phyloP scores from a whole-genome alignment of 2,888 invertebrate species.

The Pachymerium ferrugineum region DNA sequence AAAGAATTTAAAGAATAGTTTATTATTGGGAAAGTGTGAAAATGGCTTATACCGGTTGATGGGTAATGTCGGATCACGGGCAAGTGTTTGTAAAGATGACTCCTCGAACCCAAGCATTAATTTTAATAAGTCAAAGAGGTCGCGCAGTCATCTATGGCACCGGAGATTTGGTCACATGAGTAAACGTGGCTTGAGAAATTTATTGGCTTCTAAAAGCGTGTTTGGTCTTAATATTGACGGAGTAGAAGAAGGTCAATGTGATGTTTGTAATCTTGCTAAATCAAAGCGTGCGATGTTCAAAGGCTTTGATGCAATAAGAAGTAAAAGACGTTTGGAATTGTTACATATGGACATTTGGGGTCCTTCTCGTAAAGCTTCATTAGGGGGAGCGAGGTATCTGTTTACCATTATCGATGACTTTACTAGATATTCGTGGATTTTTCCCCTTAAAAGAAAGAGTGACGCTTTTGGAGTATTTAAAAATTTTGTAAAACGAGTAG shows the following conservation, averaged over 20 bases:
- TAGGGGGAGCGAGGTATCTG: background rate
- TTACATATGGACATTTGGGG: background rate
- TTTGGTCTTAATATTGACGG: background rate
- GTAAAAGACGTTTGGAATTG: background rate
- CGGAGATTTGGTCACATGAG: too few species aligned
- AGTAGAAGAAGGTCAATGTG: background rate
- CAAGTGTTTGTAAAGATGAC: too few species aligned
- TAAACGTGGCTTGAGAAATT: too few species aligned
- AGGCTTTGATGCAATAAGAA: background rate
- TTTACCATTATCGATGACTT: background rate
- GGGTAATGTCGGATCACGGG: too few species aligned
- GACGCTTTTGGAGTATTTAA: background rate
- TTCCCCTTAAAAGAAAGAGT: background rate
- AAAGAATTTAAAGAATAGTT: too few species aligned
- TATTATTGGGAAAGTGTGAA: too few species aligned
- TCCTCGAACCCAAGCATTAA: too few species aligned
- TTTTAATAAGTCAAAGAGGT: too few species aligned
- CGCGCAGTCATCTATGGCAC: too few species aligned
- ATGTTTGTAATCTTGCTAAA: background rate
- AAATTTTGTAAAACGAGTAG: background rate
- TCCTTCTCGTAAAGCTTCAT: background rate
- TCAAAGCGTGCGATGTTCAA: background rate
- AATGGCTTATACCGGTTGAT: too few species aligned
- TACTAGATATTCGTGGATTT: background rate
- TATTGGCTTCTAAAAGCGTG: background rate